A percentile compares a stretch with the other conserved stretches of the same genome.
Conservation (phyloP, 2,797 vertebrate genomes). For the Epinephelus malabaricus region DNA sequence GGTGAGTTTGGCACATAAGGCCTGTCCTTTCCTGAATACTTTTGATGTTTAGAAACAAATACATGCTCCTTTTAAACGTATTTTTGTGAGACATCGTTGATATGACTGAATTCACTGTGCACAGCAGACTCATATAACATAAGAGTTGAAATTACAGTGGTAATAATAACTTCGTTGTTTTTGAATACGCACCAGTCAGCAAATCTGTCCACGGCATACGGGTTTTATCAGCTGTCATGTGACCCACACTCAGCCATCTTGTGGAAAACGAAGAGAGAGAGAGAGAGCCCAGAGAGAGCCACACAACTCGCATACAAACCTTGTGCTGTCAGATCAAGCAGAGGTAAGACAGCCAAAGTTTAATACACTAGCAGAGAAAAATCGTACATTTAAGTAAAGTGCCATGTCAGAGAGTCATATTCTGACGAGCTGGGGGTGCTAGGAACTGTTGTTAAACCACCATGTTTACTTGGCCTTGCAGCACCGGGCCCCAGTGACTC, state of each 20-base stretch:
- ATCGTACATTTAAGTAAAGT: constrained; percentile 38
- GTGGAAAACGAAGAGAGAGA: constrained; percentile 87
- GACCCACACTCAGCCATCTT: constrained; percentile 89
- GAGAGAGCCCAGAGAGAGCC: constrained; percentile 66
- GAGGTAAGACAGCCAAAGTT: constrained; percentile 89
- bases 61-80: not conserved
- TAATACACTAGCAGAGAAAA: constrained; percentile 57
- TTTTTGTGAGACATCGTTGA: not conserved
- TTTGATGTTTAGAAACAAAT: constrained; percentile 3
- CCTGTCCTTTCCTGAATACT: not conserved
- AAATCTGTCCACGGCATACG: constrained; percentile 69
- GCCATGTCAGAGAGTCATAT: constrained; percentile 38
- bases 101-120: rapidly evolving
- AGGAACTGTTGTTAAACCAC: constrained; percentile 63
- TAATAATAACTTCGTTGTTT: not conserved
- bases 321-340: constrained; percentile 88
- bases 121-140: not conserved
- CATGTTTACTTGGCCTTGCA: constrained; percentile 82
- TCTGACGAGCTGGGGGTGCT: constrained; percentile 35
- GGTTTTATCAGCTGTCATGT: constrained; percentile 85
- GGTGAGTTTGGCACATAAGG: not conserved
- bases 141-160: not conserved
- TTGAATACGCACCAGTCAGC: constrained; percentile 67
- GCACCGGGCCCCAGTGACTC: constrained; percentile 74
- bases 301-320: constrained; percentile 88